These are phyloP conservation scores for Mesorhabditis belari DNA, from an alignment of 2,888 invertebrate genomes.

Conservation along the genomic window DNA sequence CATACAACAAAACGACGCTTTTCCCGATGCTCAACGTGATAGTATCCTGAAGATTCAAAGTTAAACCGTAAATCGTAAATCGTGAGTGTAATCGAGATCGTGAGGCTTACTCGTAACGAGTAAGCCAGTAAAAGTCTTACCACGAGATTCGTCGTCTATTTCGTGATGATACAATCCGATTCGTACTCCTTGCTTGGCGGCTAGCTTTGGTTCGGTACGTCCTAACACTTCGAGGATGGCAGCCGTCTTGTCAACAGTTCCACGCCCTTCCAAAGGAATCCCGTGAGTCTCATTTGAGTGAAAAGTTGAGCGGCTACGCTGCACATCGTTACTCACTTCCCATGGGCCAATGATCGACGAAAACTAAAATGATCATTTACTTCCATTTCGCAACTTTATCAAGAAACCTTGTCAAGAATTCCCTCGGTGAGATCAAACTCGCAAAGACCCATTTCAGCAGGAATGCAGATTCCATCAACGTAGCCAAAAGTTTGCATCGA, in stretches of 20 bases:
- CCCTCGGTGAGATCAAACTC: slow-evolving; percentile 35
- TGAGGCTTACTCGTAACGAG: neutral
- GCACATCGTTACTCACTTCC: slow-evolving; percentile 20
- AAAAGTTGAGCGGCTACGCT: slow-evolving; percentile 25
- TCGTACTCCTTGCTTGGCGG: slow-evolving; percentile 25
- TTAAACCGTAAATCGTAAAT: neutral
- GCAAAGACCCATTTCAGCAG: slow-evolving; percentile 32
- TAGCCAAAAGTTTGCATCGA: slow-evolving; percentile 36
- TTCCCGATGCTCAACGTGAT: slow-evolving; percentile 13
- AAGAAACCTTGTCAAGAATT: slow-evolving; percentile 23
- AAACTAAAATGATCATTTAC: slow-evolving; percentile 7
- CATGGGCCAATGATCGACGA: slow-evolving; percentile 30
- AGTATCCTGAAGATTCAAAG: slow-evolving; percentile 2
- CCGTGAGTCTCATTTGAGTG: slow-evolving; percentile 36
- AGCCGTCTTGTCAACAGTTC: neutral
- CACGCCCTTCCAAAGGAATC: slow-evolving; percentile 22
- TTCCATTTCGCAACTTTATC: neutral
- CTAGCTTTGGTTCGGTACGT: slow-evolving; percentile 30
- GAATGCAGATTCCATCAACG: slow-evolving; percentile 25
- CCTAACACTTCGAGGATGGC: slow-evolving; percentile 31
- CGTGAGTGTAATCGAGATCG: neutral
- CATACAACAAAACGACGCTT: slow-evolving; percentile 27
- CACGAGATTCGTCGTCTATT: slow-evolving; percentile 3
- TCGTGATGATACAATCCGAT: slow-evolving; percentile 30
- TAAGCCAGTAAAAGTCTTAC: neutral